These are phyloP conservation scores for Entomobrya multifasciata DNA, from an alignment of 2,888 invertebrate species.

Conservation along the genomic window DNA sequence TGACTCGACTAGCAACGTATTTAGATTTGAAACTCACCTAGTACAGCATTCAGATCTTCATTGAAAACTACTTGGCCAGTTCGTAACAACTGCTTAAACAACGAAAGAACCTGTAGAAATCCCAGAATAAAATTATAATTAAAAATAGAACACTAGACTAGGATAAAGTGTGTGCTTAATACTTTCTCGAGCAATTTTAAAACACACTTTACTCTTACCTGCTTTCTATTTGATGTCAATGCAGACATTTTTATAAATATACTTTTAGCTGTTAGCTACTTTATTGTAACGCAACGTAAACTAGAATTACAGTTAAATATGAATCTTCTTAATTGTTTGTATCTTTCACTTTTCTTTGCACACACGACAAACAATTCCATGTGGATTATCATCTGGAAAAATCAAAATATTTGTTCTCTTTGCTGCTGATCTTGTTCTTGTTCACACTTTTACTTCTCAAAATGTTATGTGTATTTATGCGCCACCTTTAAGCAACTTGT, in stretches of 20 bases:
- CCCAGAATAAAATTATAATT: not conserved
- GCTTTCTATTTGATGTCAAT: not conserved
- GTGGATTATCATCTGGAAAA: not conserved
- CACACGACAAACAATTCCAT: not conserved
- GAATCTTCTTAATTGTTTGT: too few relatives aligned
- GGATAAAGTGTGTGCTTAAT: too few relatives aligned
- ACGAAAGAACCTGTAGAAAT: slow-evolving; percentile 73
- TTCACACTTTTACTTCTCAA: too few relatives aligned
- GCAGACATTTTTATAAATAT: slow-evolving; percentile 2
- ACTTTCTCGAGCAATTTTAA: too few relatives aligned
- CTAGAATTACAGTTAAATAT: too few relatives aligned
- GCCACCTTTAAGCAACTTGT: not conserved
- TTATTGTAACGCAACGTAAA: too few relatives aligned
- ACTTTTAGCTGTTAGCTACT: not conserved
- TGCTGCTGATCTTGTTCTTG: too few relatives aligned
- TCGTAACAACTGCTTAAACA: slow-evolving; percentile 76
- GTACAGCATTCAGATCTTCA: slow-evolving; percentile 73
- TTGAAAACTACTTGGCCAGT: slow-evolving; percentile 74
- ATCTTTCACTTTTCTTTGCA: not conserved
- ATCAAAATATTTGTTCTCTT: too few relatives aligned
- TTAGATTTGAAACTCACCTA: slow-evolving; percentile 56
- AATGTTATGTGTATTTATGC: too few relatives aligned
- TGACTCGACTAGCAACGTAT: not conserved
- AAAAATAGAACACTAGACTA: too few relatives aligned
- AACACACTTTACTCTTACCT: too few relatives aligned